Conservation (phyloP, 2,113 vertebrate genomes). For the Cyanistes caeruleus region DNA sequence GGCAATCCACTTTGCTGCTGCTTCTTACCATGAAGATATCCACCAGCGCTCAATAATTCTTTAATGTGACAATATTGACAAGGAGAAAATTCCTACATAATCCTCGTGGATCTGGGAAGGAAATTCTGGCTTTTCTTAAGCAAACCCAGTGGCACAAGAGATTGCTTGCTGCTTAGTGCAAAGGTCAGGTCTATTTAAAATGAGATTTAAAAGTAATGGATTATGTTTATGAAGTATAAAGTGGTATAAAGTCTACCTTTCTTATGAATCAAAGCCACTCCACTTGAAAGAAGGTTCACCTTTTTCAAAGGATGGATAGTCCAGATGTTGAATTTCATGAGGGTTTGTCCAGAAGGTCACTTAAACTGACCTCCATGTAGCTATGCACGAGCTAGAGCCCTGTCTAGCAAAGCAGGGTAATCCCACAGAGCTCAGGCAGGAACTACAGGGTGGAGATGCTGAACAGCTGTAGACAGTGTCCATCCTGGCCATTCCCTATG, state of each 20-base stretch:
- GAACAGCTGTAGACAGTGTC: background rate
- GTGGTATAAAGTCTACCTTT: background rate
- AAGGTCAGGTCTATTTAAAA: background rate
- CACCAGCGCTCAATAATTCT: accelerated
- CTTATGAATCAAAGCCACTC: background rate
- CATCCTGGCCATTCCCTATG: background rate
- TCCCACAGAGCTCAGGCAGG: background rate
- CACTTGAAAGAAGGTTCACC: background rate
- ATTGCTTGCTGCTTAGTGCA: background rate
- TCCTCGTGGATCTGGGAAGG: background rate
- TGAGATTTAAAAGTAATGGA: background rate
- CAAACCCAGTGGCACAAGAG: background rate
- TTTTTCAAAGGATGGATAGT: background rate
- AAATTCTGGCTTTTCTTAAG: background rate
- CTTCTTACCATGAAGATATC: background rate
- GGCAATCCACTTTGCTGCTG: background rate
- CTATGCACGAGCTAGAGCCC: background rate
- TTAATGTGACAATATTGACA: background rate
- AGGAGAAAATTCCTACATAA: background rate
- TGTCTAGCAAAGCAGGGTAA: background rate
- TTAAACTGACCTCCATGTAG: background rate
- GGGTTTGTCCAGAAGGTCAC: background rate
- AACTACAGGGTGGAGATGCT: background rate
- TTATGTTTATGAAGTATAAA: background rate
- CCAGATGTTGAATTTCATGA: background rate